Percentiles rank a stretch among this genome's conserved stretches.
phyloP scores from a whole-genome alignment of 2,113 vertebrate species.

The Cercocebus atys region DNA sequence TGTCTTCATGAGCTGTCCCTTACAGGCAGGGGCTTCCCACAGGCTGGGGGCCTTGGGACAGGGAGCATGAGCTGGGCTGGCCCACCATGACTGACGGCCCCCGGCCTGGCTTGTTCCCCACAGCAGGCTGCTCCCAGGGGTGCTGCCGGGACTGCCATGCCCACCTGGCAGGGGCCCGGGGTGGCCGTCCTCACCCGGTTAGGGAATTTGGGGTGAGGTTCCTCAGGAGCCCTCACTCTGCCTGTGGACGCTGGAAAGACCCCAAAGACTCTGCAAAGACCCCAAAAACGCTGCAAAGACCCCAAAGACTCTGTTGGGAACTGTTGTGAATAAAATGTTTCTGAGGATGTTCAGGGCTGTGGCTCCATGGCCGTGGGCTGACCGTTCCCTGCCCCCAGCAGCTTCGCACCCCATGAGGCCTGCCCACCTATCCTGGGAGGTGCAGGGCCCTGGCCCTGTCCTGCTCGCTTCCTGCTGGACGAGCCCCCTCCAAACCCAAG shows the following conservation, averaged over 20 bases:
- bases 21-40: too few species aligned
- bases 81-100: not conserved
- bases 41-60: not conserved
- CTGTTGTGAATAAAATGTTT: conserved; percentile 32
- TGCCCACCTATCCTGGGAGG: not conserved
- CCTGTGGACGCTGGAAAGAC: not conserved
- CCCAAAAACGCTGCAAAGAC: not conserved
- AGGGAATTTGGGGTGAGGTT: rapidly evolving
- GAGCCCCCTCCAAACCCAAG: not conserved
- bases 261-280: not conserved
- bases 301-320: rapidly evolving
- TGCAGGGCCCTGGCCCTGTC: too few species aligned
- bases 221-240: rapidly evolving
- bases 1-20: rapidly evolving
- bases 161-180: not conserved
- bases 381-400: rapidly evolving
- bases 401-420: not conserved
- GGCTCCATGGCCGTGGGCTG: not conserved
- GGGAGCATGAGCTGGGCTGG: not conserved
- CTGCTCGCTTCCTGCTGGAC: not conserved
- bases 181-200: rapidly evolving
- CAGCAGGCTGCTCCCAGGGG: not conserved
- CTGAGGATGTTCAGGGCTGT: not conserved
- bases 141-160: rapidly evolving
- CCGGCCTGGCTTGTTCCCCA: not conserved